Evolutionary conservation across 2,113 vertebrate genomes (phyloP).

Genomic region (Phodopus roborovskii): DNA sequence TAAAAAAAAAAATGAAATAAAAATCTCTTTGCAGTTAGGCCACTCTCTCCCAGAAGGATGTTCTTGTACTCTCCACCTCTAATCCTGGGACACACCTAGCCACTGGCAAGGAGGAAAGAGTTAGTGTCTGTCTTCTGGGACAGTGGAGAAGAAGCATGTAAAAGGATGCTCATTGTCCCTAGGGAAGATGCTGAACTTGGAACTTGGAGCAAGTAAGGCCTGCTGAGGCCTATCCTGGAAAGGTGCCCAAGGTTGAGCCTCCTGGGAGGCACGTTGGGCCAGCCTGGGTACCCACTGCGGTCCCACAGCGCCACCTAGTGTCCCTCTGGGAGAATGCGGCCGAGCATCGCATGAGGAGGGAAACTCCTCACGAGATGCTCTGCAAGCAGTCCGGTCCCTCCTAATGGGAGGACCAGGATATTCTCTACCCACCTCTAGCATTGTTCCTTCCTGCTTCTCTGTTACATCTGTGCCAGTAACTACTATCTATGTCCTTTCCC

Average conservation of each 20-base stretch:
- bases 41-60: neutral
- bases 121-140: neutral
- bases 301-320: conserved; percentile 72
- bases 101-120: neutral
- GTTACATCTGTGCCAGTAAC: neutral
- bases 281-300: neutral
- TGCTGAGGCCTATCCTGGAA: neutral
- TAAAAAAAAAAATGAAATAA: too few species aligned
- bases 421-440: neutral
- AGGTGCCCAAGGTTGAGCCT: too few species aligned
- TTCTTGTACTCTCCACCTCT: fast-evolving
- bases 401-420: fast-evolving
- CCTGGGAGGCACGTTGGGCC: fast-evolving
- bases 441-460: too few species aligned
- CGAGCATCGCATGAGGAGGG: fast-evolving
- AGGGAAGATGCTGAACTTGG: fast-evolving
- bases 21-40: neutral
- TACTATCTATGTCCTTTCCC: too few species aligned
- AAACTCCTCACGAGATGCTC: neutral
- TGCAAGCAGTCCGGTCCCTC: too few species aligned
- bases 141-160: neutral
- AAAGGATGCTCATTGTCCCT: neutral
- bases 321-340: fast-evolving
- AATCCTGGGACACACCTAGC: neutral
- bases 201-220: neutral